phyloP scores from a whole-genome alignment of 2,888 invertebrate genomes.

The Mesorhabditis spiculigera region DNA sequence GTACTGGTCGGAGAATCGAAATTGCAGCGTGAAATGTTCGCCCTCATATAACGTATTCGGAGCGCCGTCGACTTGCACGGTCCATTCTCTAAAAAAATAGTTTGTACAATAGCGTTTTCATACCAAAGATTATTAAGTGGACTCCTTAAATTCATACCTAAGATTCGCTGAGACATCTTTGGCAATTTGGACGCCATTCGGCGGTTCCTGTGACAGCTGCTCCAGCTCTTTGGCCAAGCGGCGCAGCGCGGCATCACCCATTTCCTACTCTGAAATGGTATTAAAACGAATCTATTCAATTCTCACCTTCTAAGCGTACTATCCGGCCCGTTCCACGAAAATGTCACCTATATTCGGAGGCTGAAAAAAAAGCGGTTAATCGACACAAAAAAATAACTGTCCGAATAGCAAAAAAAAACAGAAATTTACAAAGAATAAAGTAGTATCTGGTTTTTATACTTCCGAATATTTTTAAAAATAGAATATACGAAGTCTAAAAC shows the following conservation, averaged over 20 bases:
- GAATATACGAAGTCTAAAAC: no score
- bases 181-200: conserved; percentile 46
- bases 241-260: conserved; percentile 34
- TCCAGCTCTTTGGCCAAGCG: conserved; percentile 47
- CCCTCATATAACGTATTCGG: conserved; percentile 91
- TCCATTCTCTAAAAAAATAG: conserved; percentile 39
- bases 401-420: no score
- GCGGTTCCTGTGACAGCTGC: conserved; percentile 53
- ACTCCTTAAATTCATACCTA: background rate
- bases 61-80: conserved; percentile 64
- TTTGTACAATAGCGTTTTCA: conserved; percentile 6
- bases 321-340: no score
- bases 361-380: no score
- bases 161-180: conserved; percentile 23
- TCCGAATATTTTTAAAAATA: no score
- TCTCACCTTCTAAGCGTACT: no score
- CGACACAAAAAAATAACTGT: no score
- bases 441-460: no score
- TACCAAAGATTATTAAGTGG: background rate
- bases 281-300: no score
- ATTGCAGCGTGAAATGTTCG: conserved; percentile 87
- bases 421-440: no score
- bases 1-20: conserved; percentile 72
- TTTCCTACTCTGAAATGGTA: conserved; percentile 6
- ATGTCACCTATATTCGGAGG: no score